These are phyloP conservation scores for Hippopotamyrus pictus DNA, from an alignment of 2,797 vertebrate genomes.

Conservation along the genomic window DNA sequence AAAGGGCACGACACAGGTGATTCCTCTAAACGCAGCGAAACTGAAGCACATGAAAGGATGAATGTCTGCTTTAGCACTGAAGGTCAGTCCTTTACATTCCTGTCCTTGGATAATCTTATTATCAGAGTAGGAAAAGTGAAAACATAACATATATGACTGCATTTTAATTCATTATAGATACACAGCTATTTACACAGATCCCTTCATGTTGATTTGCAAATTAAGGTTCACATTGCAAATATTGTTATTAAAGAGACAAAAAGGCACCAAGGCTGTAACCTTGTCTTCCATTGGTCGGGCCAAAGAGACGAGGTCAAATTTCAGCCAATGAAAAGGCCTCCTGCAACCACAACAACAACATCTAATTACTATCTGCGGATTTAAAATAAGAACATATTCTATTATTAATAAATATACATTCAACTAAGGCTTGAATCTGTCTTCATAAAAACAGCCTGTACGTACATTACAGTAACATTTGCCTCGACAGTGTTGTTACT, in stretches of 20 bases:
- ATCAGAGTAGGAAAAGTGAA: background rate
- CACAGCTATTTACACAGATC: background rate
- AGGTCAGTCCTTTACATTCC: background rate
- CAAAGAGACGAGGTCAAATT: background rate
- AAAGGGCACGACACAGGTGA: background rate
- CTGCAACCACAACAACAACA: conserved; percentile 36
- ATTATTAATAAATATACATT: background rate
- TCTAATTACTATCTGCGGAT: conserved; percentile 1
- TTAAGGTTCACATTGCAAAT: background rate
- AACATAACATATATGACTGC: background rate
- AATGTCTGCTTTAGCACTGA: background rate
- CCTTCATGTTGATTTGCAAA: background rate
- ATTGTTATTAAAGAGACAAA: background rate
- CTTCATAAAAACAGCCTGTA: background rate
- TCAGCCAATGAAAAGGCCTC: conserved; percentile 68
- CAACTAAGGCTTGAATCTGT: background rate
- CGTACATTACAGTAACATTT: background rate
- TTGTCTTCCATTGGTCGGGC: conserved; percentile 7
- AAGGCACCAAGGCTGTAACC: conserved; percentile 18
- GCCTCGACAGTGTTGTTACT: background rate
- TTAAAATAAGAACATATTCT: background rate
- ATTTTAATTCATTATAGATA: conserved; percentile 32
- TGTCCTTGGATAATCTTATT: background rate
- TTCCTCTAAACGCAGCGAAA: background rate
- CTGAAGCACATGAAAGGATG: background rate